phyloP scores from a whole-genome alignment of 1,140 invertebrate genomes.

The Halesus radiatus region DNA sequence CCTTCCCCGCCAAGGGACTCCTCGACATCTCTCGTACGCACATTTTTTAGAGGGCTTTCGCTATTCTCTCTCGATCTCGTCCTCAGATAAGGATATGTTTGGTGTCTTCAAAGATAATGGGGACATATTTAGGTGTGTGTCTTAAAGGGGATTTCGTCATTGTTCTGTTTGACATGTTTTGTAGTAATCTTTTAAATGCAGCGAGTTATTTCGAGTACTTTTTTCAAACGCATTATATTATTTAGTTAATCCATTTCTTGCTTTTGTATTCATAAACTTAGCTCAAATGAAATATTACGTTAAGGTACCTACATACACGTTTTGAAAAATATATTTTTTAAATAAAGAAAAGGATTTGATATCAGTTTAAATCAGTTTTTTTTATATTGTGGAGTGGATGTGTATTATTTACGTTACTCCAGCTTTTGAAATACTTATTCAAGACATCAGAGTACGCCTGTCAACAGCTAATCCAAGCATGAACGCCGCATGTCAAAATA shows the following conservation, averaged over 20 bases:
- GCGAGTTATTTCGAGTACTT: constrained; percentile 40
- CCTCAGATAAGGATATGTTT: constrained; percentile 37
- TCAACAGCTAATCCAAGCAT: too few relatives aligned
- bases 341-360: too few relatives aligned
- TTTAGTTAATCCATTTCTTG: neutral
- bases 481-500: too few relatives aligned
- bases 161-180: constrained; percentile 53
- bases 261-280: neutral
- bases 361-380: too few relatives aligned
- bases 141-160: constrained; percentile 44
- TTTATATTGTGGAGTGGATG: too few relatives aligned
- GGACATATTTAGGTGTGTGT: constrained; percentile 54
- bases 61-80: constrained; percentile 40
- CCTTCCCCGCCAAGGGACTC: constrained; percentile 15
- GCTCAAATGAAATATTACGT: too few relatives aligned
- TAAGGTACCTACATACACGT: neutral
- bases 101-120: constrained; percentile 49
- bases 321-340: neutral
- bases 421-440: too few relatives aligned
- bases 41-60: constrained; percentile 39
- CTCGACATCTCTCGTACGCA: constrained; percentile 23
- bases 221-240: constrained; percentile 29
- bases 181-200: constrained; percentile 49
- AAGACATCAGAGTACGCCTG: too few relatives aligned
- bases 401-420: too few relatives aligned